Evolutionary conservation across 53 echinoderm and acorn worm species (phyloP).

Genomic region (Holothuria leucospilota): DNA sequence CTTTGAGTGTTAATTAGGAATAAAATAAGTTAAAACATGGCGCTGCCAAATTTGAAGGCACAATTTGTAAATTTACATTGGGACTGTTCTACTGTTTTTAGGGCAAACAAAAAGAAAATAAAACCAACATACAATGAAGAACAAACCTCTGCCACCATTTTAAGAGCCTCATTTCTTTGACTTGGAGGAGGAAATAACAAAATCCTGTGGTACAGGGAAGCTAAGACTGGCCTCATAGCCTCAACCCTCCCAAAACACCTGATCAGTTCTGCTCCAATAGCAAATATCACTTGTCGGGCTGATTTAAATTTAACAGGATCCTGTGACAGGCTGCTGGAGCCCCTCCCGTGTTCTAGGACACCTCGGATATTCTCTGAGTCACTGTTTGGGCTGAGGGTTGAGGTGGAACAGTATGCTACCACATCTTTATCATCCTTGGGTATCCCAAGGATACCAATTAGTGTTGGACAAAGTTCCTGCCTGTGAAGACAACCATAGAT

Average conservation of each 20-base stretch:
- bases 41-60: too few relatives aligned
- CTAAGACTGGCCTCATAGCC: conserved; percentile 91
- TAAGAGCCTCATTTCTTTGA: conserved; percentile 93
- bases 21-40: too few relatives aligned
- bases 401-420: conserved; percentile 71
- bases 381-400: conserved; percentile 28
- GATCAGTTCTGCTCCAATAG: conserved; percentile 84
- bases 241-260: conserved; percentile 89
- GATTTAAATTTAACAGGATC: conserved; percentile 74
- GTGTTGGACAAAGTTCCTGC: conserved; percentile 94
- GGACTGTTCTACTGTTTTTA: too few relatives aligned
- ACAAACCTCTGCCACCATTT: conserved; percentile 89
- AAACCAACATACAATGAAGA: too few relatives aligned
- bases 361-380: conserved; percentile 57
- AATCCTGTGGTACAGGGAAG: conserved; percentile 90
- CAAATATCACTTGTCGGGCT: conserved; percentile 83
- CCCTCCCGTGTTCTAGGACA: conserved; percentile 86
- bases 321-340: conserved; percentile 83
- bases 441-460: conserved; percentile 94
- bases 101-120: too few relatives aligned
- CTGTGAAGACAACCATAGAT: conserved; percentile 41
- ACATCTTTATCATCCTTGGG: conserved; percentile 89
- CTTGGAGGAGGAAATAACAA: conserved; percentile 92
- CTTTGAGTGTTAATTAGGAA: too few relatives aligned
- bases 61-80: too few relatives aligned